Evolutionary conservation across 2,797 vertebrate genomes (phyloP).

Genomic region (Loris lydekkerianus): DNA sequence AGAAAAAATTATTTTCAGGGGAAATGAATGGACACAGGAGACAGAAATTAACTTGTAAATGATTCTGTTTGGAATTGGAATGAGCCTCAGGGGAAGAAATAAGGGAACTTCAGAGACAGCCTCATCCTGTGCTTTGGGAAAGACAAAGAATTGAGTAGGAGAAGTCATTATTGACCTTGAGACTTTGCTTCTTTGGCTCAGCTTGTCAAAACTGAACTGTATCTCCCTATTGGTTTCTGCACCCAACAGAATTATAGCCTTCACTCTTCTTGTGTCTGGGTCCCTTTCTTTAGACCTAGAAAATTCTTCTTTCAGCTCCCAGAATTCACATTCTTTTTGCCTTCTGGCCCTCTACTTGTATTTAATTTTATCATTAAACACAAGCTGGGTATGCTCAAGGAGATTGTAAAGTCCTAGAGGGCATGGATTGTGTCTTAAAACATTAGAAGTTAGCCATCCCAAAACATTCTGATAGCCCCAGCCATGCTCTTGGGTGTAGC

Average conservation of each 20-base stretch:
- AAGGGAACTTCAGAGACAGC: not conserved
- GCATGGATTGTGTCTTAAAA: not conserved
- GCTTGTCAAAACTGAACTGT: not conserved
- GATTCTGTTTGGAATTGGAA: not conserved
- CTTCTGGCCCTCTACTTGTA: not conserved
- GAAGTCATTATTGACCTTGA: not conserved
- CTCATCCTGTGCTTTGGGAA: not conserved
- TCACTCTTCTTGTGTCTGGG: not conserved
- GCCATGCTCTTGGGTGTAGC: not conserved
- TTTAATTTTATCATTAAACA: not conserved
- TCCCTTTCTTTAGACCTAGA: not conserved
- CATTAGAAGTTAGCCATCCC: not conserved
- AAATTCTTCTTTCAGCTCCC: not conserved
- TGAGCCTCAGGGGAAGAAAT: not conserved
- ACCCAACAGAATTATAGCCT: not conserved
- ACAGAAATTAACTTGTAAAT: not conserved
- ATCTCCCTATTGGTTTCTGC: not conserved
- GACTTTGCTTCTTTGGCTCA: not conserved
- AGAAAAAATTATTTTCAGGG: not conserved
- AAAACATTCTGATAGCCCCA: not conserved
- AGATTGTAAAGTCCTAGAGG: not conserved
- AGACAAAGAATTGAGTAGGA: not conserved
- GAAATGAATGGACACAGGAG: not conserved
- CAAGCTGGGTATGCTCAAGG: not conserved
- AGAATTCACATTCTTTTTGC: not conserved